Evolutionary conservation across 2,113 vertebrate genomes (phyloP).

Genomic region (Bubo bubo): DNA sequence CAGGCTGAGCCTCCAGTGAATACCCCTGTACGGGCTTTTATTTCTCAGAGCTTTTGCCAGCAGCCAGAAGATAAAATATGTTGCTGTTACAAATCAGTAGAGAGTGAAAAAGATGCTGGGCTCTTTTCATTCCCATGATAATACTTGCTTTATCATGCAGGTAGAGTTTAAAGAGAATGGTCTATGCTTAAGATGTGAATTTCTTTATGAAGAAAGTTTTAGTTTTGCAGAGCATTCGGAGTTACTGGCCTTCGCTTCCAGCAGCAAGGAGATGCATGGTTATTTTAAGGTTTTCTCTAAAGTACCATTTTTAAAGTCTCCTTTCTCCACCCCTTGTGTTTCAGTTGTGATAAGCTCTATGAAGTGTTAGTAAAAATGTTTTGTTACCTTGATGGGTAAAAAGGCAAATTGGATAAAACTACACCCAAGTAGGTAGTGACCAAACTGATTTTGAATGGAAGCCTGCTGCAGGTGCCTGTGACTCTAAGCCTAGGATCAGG

Average conservation of each 20-base stretch:
- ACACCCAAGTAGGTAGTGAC: neutral
- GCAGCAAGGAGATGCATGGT: neutral
- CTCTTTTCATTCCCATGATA: neutral
- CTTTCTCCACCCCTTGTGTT: rapidly evolving
- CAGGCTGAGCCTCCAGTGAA: neutral
- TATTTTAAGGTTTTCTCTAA: neutral
- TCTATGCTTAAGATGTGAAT: neutral
- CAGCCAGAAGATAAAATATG: neutral
- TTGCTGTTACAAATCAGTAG: neutral
- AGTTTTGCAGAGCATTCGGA: neutral
- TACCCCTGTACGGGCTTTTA: neutral
- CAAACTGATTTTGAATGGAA: neutral
- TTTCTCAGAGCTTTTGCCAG: neutral
- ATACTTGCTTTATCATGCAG: neutral
- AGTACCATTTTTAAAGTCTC: neutral
- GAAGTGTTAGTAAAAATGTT: neutral
- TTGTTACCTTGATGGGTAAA: neutral
- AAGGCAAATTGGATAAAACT: neutral
- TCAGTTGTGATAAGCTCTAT: neutral
- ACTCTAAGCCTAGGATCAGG: neutral
- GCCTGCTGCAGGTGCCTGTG: neutral
- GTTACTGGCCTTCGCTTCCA: neutral
- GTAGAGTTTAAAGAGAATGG: neutral
- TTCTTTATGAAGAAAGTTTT: neutral
- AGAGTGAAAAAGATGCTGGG: neutral